Evolutionary conservation across 2,888 invertebrate species (phyloP).

Genomic region (Sphaerophoria rueppellii): DNA sequence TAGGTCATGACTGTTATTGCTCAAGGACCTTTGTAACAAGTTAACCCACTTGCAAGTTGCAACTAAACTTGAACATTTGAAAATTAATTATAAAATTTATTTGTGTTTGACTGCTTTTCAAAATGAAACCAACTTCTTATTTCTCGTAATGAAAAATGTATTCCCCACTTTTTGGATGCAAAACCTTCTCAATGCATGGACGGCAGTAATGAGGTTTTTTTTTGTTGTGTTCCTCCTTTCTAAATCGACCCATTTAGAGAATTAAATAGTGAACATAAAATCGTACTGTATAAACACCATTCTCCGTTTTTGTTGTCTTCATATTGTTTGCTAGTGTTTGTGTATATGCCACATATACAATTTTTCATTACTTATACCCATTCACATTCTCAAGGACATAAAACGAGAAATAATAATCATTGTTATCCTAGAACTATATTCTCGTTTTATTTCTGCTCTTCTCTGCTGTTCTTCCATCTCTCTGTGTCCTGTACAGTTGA

Average conservation of each 20-base stretch:
- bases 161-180: no score
- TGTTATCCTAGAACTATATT: slow-evolving; percentile 60
- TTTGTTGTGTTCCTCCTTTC: not conserved
- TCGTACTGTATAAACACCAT: no score
- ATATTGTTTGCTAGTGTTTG: not conserved
- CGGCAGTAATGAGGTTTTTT: not conserved
- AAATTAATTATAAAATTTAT: no score
- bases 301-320: not conserved
- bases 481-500: not conserved
- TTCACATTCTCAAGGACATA: slow-evolving; percentile 60
- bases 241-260: not conserved
- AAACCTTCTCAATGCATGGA: no score
- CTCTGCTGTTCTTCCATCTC: not conserved
- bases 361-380: slow-evolving; percentile 57
- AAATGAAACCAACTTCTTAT: no score
- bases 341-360: not conserved
- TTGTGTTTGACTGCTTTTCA: no score
- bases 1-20: no score
- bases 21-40: no score
- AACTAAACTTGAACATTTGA: no score
- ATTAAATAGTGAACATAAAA: not conserved
- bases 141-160: no score
- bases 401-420: slow-evolving; percentile 66
- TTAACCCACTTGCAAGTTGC: no score
- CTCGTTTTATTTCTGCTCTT: slow-evolving; percentile 19